A percentile compares a stretch with the other conserved stretches of the same genome.
Conservation (phyloP, 2,888 invertebrate genomes). For the Prostheceraeus crozeri region DNA sequence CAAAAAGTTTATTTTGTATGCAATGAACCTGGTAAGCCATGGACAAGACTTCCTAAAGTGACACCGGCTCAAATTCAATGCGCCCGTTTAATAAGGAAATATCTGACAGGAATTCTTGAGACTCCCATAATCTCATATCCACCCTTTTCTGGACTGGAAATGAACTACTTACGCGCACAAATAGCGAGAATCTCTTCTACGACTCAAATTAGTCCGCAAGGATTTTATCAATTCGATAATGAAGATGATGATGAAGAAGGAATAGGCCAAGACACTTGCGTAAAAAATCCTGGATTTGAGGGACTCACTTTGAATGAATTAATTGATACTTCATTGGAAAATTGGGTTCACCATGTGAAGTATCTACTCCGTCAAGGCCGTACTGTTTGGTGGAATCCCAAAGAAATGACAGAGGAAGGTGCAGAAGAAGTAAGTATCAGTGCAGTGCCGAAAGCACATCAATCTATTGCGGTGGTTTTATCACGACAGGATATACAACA, state of each 20-base stretch:
- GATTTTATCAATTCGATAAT: constrained; percentile 58
- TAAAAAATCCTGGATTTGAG: too few relatives aligned
- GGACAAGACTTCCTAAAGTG: constrained; percentile 70
- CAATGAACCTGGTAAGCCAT: constrained; percentile 66
- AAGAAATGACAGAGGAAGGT: too few relatives aligned
- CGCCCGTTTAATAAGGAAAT: constrained; percentile 65
- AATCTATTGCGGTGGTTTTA: too few relatives aligned
- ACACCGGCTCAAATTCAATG: constrained; percentile 65
- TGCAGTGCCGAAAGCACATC: too few relatives aligned
- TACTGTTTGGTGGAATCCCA: too few relatives aligned
- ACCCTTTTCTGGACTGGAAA: constrained; percentile 70
- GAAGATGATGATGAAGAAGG: constrained; percentile 57
- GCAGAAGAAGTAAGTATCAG: too few relatives aligned
- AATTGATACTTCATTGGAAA: too few relatives aligned
- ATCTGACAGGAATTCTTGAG: constrained; percentile 69
- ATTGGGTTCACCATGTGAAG: constrained; percentile 72
- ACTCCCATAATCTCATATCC: constrained; percentile 66
- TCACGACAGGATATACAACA: too few relatives aligned
- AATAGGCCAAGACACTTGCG: too few relatives aligned
- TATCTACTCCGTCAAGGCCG: constrained; percentile 63
- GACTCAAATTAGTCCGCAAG: constrained; percentile 48
- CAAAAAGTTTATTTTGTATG: constrained; percentile 69
- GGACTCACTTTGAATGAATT: too few relatives aligned
- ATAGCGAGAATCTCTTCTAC: constrained; percentile 66
- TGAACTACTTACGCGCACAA: constrained; percentile 69